Base-by-base conservation (phyloP, 2,888 invertebrate species). In the Acronicta aceris region DNA sequence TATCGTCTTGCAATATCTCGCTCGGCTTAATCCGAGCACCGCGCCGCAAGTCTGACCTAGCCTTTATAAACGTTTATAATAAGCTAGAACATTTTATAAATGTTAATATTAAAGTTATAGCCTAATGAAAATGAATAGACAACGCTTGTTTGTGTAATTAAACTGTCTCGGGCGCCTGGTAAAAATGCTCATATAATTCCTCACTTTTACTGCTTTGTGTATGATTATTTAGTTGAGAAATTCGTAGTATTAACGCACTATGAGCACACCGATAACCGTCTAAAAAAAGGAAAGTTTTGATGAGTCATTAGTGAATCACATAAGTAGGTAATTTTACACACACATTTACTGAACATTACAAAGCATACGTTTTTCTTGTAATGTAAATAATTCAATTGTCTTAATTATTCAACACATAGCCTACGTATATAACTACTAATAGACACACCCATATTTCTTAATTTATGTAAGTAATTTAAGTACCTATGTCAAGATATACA, bases 1-100 rank as follows among this genome's bases (percentile, higher is more conserved):
- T 89, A 91, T 85, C 89, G 88, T 87, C 85, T 87, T 81, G 90
- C 91, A 89, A 92, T 92, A 92, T 91, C 89, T 86, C 76, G 84
- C 84, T 82, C 77, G 81, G 82, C 85, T 87, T 90, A 89, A 89
- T 89, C 87, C 77, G 62, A 63, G 71, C 69, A 49, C 47, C 53
- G 67, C 68, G 66, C 86, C 78, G 79, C 79, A 70, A 83, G 82
- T 81, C 82, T 86, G 78, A 74, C 78, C 83, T 82, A 76, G 83
- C 82, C 86, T 87, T 88, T 88, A 87, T 83, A 84, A 75, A 74
- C 49, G 68, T 66, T 73, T 63, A 63, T 80, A 75, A 71, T 73
- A 77, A 72, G 59, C 61, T 61, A 55, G 38, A 57, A 66, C 59
- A 65, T 70, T n/a, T 55, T 51, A 58, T 74, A 75, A 58, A 74